These are phyloP conservation scores for Tragelaphus buxtoni DNA, from an alignment of 2,113 vertebrate genomes.

Conservation along the genomic window DNA sequence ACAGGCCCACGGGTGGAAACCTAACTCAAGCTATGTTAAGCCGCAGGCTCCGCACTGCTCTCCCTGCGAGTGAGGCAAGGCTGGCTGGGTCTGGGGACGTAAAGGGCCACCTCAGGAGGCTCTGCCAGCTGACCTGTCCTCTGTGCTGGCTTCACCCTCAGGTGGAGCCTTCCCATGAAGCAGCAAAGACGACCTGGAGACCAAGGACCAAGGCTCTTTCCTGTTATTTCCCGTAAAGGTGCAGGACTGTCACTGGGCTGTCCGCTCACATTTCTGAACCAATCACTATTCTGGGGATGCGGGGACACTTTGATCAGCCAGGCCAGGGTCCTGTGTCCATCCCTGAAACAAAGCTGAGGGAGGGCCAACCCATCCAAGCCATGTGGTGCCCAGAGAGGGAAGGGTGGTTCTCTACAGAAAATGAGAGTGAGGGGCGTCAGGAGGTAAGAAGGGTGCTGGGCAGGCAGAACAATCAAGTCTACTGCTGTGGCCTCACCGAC, in stretches of 20 bases:
- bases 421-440: not conserved
- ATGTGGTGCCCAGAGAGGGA: too few species aligned
- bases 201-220: not conserved
- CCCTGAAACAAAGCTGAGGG: not conserved
- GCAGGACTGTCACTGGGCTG: not conserved
- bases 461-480: not conserved
- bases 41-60: not conserved
- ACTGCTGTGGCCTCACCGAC: not conserved
- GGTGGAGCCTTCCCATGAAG: not conserved
- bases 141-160: not conserved
- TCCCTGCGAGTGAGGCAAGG: not conserved
- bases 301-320: not conserved
- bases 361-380: not conserved
- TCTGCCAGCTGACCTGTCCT: not conserved
- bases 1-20: not conserved
- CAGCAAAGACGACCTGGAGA: not conserved
- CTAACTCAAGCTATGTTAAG: not conserved
- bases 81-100: not conserved
- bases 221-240: not conserved
- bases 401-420: not conserved
- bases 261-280: not conserved
- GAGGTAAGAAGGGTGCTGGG: not conserved
- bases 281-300: not conserved
- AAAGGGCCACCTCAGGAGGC: not conserved
- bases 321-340: not conserved